These are phyloP conservation scores for Eristalis pertinax DNA, from an alignment of 2,888 invertebrate species.

Conservation along the genomic window DNA sequence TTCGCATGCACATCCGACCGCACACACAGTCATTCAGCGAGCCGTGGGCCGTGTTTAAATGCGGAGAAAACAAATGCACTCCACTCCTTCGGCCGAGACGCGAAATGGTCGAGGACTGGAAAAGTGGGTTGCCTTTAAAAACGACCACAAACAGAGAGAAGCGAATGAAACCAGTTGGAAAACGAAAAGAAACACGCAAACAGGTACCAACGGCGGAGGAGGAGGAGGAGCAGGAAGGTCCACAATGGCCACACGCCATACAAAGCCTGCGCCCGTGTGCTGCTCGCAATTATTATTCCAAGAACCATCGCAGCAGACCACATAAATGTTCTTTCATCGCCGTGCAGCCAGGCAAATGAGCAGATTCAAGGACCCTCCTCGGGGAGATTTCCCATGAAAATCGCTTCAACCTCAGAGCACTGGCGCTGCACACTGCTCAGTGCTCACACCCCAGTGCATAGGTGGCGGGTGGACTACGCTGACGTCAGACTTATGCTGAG, in stretches of 20 bases:
- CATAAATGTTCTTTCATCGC: conserved; percentile 32
- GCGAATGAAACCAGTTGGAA: background rate
- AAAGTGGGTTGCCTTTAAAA: conserved; percentile 2
- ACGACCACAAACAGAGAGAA: background rate
- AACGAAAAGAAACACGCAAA: conserved; percentile 18
- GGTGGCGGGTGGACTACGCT: background rate
- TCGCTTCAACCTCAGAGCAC: conserved; percentile 34
- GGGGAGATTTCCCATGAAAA: conserved; percentile 54
- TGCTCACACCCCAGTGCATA: background rate
- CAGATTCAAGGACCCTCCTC: conserved; percentile 62
- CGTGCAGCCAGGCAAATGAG: conserved; percentile 58
- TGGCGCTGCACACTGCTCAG: background rate
- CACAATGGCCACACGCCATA: conserved; percentile 35
- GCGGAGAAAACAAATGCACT: background rate
- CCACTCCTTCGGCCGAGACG: background rate
- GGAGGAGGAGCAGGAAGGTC: background rate
- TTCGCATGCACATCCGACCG: conserved; percentile 1
- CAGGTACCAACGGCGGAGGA: conserved; percentile 24
- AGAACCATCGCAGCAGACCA: conserved; percentile 36
- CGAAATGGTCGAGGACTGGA: conserved; percentile 5
- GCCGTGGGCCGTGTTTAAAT: background rate
- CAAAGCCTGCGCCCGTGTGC: background rate
- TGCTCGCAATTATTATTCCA: conserved; percentile 49
- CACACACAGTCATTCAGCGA: background rate
- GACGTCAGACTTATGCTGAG: background rate